Base-by-base conservation (phyloP, 2,888 invertebrate genomes). In the Argynnis bischoffii region DNA sequence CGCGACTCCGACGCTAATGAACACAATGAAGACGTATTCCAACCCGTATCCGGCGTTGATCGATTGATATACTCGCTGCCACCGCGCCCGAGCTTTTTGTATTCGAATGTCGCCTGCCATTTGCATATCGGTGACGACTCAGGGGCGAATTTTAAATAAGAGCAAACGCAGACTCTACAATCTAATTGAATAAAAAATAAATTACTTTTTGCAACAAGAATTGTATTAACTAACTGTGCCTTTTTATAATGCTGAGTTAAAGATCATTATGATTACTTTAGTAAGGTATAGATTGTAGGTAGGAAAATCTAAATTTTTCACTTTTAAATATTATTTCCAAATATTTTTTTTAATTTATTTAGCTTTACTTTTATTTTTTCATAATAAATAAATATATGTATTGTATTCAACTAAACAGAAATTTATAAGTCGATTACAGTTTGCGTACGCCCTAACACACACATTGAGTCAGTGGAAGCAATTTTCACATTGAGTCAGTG, bases 41-140 rank as follows among this genome's bases (percentile, higher is more conserved):
- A 83, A 85, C 87, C 83, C 85, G 85, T 90, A 91, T 92, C 92
- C 92, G 92, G 89, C 91, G 91, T 90, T 92, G 92, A 92, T 92
- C 92, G 92, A 92, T 92, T 92, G 92, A 92, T 92, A 91, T 92
- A 92, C 90, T 92, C 90, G 87, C 90, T 89, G 90, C 91, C 90
- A 90, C 90, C 91, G 90, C 81, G 88, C 85, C 86, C 89, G 85
- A 91, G 90, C 91, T 92, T 92, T 92, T 92, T 91, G 91, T 92
- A 91, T 92, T 90, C 91, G 88, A 89, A 85, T 90, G 90, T 90
- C 90, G 88, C 88, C 77, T 80, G 81, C 76, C 80, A 90, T 92
- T 92, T 92, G 90, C 92, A 92, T 92, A 91, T 88, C 88, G 79
- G 81, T 83, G 81, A 83, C 81, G 87, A 80, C 48, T 55, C 81